Base-by-base conservation (phyloP, 2,888 invertebrate genomes). In the Mimumesa dahlbomi region DNA sequence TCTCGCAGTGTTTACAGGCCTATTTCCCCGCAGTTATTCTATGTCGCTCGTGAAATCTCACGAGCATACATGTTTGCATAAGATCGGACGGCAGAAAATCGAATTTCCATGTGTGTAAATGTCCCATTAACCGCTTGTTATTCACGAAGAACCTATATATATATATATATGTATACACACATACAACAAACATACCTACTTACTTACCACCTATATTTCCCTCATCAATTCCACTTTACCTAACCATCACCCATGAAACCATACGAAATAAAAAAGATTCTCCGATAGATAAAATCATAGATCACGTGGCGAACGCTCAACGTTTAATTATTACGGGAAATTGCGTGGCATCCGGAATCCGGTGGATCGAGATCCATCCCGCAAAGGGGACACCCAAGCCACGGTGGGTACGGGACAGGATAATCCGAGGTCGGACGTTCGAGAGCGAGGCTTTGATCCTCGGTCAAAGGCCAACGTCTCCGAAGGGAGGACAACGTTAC, bases 391-490 rank as follows among this genome's bases (percentile, higher is more conserved):
- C n/a, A n/a, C n/a, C n/a, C n/a, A n/a, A n/a, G 48, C 14, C 13
- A 16, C 31, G 7, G 48, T 11, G 16, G 2, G n/a, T 4, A 18
- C 11, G 9, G 11, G 53, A 22, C 42, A 48, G 61, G 69, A 74
- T 77, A 75, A 74, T 65, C 52, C 58, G 21, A 54, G 52, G 42
- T 49, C 34, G 36, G 73, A 22, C 49, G 61, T 52, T 58, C 40
- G 70, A 70, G 59, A 38, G 52, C 43, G 54, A 40, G 58, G 83
- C 85, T 88, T 85, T 87, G 87, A 88, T 85, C 83, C 78, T 82
- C 74, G 84, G 81, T 81, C 84, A 84, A 84, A 86, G 84, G 83
- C 74, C 79, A 83, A 76, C 81, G 83, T 82, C 80, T 81, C 79
- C 75, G 75, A 79, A 73, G 80, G 81, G 79, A 69, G 79, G 42